Evolutionary conservation across 2,888 invertebrate genomes (phyloP).

Genomic region (Spodoptera littoralis): DNA sequence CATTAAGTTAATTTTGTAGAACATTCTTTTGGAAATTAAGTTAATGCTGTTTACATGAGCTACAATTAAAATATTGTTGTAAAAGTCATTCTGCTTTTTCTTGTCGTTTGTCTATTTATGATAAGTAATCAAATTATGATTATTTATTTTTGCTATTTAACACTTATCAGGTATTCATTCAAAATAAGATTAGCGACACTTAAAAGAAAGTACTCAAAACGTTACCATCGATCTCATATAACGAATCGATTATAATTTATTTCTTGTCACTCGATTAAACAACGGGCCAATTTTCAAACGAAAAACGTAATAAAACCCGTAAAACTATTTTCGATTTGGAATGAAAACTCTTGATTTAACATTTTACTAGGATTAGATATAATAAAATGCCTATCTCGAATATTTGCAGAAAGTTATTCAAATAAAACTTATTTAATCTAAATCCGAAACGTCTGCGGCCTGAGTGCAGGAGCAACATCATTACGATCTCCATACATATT

Average conservation of each 20-base stretch:
- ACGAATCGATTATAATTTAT: conserved; percentile 31
- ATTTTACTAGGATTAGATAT: conserved; percentile 29
- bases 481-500: conserved; percentile 84
- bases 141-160: conserved; percentile 13
- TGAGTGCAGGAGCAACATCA: conserved; percentile 79
- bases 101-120: conserved; percentile 15
- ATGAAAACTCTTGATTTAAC: conserved; percentile 33
- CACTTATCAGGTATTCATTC: conserved; percentile 12
- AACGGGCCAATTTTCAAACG: conserved; percentile 22
- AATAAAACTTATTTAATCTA: conserved; percentile 67
- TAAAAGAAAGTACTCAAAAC: conserved; percentile 15
- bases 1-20: conserved; percentile 16
- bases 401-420: conserved; percentile 56
- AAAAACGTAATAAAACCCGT: conserved; percentile 31
- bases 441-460: conserved; percentile 64
- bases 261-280: conserved; percentile 35
- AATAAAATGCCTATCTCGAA: conserved; percentile 50
- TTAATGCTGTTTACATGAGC: conserved; percentile 1
- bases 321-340: conserved; percentile 40
- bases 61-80: conserved; percentile 15
- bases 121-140: conserved; percentile 3
- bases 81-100: conserved; percentile 6
- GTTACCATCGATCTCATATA: conserved; percentile 9
- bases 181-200: conserved; percentile 16
- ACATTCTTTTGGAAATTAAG: conserved; percentile 13